phyloP scores from a whole-genome alignment of 1,140 invertebrate genomes.

The Diorhabda sublineata region DNA sequence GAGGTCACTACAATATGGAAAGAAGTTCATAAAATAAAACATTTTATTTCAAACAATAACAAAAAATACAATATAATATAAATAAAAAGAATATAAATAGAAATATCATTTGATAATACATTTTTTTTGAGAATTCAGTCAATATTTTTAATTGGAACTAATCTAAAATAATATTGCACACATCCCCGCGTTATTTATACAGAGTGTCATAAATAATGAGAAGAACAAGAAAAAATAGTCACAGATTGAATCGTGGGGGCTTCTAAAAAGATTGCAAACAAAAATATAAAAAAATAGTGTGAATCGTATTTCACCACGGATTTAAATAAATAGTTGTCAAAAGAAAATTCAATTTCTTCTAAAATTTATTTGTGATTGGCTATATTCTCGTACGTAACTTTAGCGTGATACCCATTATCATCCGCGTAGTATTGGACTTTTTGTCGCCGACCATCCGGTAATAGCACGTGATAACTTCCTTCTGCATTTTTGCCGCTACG shows the following conservation, averaged over 20 bases:
- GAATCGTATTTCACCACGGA: too few relatives aligned
- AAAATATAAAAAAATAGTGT: too few relatives aligned
- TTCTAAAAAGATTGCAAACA: too few relatives aligned
- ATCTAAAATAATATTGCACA: not conserved
- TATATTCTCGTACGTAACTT: slow-evolving; percentile 61
- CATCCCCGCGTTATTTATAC: too few relatives aligned
- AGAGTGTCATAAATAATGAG: too few relatives aligned
- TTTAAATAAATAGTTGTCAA: too few relatives aligned
- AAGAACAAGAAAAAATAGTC: too few relatives aligned
- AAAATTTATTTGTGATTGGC: slow-evolving; percentile 11
- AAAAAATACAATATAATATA: not conserved
- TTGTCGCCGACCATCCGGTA: slow-evolving; percentile 73
- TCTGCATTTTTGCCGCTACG: slow-evolving; percentile 60
- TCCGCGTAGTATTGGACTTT: slow-evolving; percentile 74
- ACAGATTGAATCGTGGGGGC: too few relatives aligned
- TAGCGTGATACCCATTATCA: slow-evolving; percentile 68
- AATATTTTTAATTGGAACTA: not conserved
- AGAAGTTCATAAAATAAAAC: too few relatives aligned
- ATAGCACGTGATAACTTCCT: slow-evolving; percentile 70
- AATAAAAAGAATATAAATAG: not conserved
- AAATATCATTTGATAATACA: not conserved
- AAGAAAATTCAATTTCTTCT: not conserved
- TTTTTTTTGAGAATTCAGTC: not conserved
- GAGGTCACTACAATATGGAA: too few relatives aligned
- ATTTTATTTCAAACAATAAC: not conserved